Evolutionary conservation across 2,113 vertebrate species (phyloP), one percentile per base, ranked within the genome.

Genomic region (Delphinus delphis): DNA sequence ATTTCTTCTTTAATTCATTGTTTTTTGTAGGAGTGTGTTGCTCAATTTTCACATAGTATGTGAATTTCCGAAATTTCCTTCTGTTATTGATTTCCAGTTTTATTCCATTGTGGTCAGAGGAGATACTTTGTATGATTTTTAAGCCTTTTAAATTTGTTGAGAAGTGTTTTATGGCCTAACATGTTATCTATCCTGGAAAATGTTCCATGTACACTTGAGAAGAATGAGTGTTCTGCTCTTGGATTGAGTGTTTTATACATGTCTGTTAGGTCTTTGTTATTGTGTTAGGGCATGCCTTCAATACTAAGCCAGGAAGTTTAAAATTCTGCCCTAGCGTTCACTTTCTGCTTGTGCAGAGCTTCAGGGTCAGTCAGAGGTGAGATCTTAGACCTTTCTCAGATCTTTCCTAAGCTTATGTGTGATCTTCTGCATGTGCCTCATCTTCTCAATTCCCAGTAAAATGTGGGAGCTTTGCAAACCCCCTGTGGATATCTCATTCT

Each of bases 111-210:
- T 92, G 50, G 70, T 47, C 38, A 58, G 20, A 86, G 62, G 83
- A 18, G 25, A 41, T 89, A 63, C 47, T 89, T 15, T 41, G 36
- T 93, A 70, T 79, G 38, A 60, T 41, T 63, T 53, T 81, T 82
- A 73, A 85, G 80, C 21, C 33, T 67, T 90, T 70, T 68, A 23
- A n/a, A 38, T 90, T 70, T 77, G n/a, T 68, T 77, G 53, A 71
- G 85, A 62, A 63, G 50, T 3, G 8, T 81, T 55, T 74, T 33
- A 55, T 12, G 63, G 62, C 17, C 23, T 82, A 84, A 83, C n/a
- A 21, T 83, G 17, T 38, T 83, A 23, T 38, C 18, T 31, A 31
- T 65, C 63, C 63, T 65, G 63, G 36, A 92, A 38, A 79, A 5
- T 79, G n/a, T 71, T 41, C 21, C n/a, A 12, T 14, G 15, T 62